A percentile compares a stretch with the other conserved stretches of the same genome.
These are phyloP conservation scores for Prunella himalayana DNA, from an alignment of 2,113 vertebrate species.

Conservation along the genomic window DNA sequence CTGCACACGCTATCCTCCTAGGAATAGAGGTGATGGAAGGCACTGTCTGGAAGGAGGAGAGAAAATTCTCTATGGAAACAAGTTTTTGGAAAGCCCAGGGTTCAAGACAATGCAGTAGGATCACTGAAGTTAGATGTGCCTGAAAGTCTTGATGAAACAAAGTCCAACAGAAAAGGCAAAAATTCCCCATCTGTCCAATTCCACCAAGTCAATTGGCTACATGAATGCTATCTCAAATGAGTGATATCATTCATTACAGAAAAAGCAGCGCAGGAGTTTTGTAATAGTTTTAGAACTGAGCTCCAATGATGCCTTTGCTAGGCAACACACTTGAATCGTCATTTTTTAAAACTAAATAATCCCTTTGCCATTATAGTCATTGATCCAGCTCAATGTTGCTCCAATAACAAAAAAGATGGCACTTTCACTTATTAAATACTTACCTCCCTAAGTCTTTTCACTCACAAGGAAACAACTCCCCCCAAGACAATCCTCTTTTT, in stretches of 20 bases:
- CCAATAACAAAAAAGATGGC: not conserved
- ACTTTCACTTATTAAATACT: not conserved
- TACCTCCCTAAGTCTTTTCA: not conserved
- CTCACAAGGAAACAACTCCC: not conserved
- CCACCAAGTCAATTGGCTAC: not conserved
- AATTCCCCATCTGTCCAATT: not conserved
- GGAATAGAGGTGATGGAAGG: not conserved
- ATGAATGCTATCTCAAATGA: not conserved
- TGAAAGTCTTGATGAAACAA: not conserved
- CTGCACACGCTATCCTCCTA: rapidly evolving
- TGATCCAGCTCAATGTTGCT: not conserved
- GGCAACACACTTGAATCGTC: not conserved
- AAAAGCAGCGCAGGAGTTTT: not conserved
- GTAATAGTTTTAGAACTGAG: not conserved
- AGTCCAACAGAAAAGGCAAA: not conserved
- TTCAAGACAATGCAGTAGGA: not conserved
- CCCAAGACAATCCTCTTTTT: not conserved
- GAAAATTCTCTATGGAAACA: not conserved
- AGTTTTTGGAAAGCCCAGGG: not conserved
- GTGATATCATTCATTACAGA: not conserved
- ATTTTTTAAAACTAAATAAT: not conserved
- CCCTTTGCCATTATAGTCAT: not conserved
- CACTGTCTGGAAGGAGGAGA: not conserved
- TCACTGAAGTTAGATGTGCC: not conserved
- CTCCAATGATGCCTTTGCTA: not conserved